phyloP scores from a whole-genome alignment of 2,888 invertebrate species.

The Digitonthophagus gazella region DNA sequence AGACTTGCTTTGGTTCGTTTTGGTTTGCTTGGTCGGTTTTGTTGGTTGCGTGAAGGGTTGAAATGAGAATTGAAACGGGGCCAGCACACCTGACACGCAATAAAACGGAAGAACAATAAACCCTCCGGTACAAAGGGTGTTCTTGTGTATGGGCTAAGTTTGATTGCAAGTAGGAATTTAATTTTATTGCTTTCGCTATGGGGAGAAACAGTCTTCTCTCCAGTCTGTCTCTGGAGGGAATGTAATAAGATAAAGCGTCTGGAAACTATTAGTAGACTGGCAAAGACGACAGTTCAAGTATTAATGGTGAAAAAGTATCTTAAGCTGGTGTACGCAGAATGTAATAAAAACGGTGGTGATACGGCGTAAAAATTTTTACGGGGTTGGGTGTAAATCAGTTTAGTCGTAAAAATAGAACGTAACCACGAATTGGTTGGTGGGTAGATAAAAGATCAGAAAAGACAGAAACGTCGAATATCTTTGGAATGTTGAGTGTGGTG shows the following conservation, averaged over 20 bases:
- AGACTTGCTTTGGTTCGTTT: too few relatives aligned
- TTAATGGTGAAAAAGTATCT: neutral
- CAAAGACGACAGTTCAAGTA: neutral
- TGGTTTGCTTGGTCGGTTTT: too few relatives aligned
- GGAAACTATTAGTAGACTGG: neutral
- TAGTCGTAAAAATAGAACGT: neutral
- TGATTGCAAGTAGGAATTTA: neutral
- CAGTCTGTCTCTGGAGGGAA: neutral
- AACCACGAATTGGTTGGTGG: neutral
- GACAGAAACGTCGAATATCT: neutral
- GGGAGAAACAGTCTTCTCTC: neutral
- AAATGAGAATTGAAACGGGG: neutral
- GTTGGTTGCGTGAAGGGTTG: neutral
- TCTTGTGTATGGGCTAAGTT: neutral
- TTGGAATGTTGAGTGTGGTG: neutral
- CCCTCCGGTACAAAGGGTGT: neutral
- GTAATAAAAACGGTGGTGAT: neutral
- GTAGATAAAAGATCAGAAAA: neutral
- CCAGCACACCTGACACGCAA: neutral
- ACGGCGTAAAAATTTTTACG: neutral
- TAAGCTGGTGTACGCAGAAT: too few relatives aligned
- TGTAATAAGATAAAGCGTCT: neutral
- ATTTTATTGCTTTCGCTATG: neutral
- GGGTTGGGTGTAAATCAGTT: neutral
- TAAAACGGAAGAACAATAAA: neutral